phyloP scores from a whole-genome alignment of 2,888 invertebrate species.

The Ennomos fuscantarius region DNA sequence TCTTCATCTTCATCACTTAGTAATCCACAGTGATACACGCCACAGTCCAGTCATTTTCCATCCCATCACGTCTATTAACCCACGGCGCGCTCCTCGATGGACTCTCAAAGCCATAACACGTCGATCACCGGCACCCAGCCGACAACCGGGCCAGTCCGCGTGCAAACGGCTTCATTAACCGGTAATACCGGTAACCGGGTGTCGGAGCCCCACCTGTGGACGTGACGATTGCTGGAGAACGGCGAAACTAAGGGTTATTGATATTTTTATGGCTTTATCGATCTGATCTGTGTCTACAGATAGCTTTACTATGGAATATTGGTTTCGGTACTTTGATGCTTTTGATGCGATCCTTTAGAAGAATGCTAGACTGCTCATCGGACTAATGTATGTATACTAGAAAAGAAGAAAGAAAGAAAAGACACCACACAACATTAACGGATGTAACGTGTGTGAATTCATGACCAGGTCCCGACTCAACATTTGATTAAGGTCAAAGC shows the following conservation, averaged over 20 bases:
- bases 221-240: slow-evolving; percentile 16
- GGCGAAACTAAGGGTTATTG: slow-evolving; percentile 7
- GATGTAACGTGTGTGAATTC: too few relatives aligned
- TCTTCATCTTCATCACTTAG: too few relatives aligned
- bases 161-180: slow-evolving; percentile 68
- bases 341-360: too few relatives aligned
- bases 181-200: slow-evolving; percentile 36
- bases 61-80: not conserved
- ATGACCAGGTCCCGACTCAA: too few relatives aligned
- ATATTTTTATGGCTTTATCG: slow-evolving; percentile 11
- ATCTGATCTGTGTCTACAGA: not conserved
- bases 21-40: too few relatives aligned
- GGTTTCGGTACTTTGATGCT: too few relatives aligned
- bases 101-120: slow-evolving; percentile 1
- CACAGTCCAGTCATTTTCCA: not conserved
- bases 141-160: slow-evolving; percentile 38
- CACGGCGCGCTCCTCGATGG: not conserved
- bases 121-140: slow-evolving; percentile 3
- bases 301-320: too few relatives aligned
- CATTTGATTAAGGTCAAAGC: too few relatives aligned
- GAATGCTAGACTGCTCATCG: too few relatives aligned
- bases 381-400: too few relatives aligned
- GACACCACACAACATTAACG: too few relatives aligned
- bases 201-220: slow-evolving; percentile 1
- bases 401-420: too few relatives aligned